These are phyloP conservation scores for Typhlichthys eigenmanni DNA, from an alignment of 2,797 vertebrate genomes.

Conservation along the genomic window DNA sequence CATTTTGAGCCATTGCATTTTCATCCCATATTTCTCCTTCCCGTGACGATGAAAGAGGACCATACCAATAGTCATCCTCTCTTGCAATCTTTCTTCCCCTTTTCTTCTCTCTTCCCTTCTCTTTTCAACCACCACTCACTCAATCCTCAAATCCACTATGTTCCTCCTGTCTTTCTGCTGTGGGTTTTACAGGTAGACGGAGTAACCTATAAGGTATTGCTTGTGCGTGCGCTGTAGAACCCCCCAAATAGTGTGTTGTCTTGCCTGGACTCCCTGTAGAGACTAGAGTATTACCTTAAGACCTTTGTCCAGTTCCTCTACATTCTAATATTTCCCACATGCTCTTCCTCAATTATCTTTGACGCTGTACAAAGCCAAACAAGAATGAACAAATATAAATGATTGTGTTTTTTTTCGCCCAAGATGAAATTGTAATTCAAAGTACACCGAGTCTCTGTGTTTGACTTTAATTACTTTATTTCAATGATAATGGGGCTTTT, in stretches of 20 bases:
- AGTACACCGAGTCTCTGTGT: not conserved
- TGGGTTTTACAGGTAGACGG: constrained; percentile 73
- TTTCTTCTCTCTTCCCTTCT: constrained; percentile 15
- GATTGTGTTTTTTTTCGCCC: too few species aligned
- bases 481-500: too few species aligned
- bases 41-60: too few species aligned
- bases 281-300: not conserved
- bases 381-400: too few species aligned
- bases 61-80: not conserved
- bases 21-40: too few species aligned
- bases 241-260: constrained; percentile 25
- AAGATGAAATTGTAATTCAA: too few species aligned
- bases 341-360: too few species aligned
- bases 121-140: constrained; percentile 51
- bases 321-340: too few species aligned
- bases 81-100: not conserved
- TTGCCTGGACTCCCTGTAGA: constrained; percentile 29
- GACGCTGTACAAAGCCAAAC: too few species aligned
- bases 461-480: too few species aligned
- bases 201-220: constrained; percentile 73
- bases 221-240: constrained; percentile 61
- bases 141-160: constrained; percentile 52
- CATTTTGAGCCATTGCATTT: too few species aligned
- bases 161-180: constrained; percentile 54
- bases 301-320: too few species aligned